These are phyloP conservation scores for Vannuccia rotundouncinata DNA, from an alignment of 2,888 invertebrate genomes.

Conservation along the genomic window DNA sequence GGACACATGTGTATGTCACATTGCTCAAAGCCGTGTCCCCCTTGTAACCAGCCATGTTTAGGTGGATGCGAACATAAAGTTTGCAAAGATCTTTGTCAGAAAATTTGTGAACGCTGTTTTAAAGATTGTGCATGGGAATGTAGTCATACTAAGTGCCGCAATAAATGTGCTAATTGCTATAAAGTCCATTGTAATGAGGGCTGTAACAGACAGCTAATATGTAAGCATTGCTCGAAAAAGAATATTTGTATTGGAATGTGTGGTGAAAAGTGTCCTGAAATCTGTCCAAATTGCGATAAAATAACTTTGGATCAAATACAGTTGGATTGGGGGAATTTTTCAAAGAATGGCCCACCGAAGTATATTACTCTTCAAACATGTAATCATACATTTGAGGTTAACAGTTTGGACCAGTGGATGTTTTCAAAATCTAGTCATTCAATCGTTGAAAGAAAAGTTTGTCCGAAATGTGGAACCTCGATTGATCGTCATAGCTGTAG, in stretches of 20 bases:
- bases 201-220: constrained; percentile 12
- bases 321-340: background rate
- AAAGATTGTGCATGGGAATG: background rate
- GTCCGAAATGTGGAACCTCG: constrained; percentile 29
- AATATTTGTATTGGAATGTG: constrained; percentile 29
- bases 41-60: background rate
- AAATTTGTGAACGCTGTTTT: background rate
- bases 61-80: background rate
- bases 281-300: constrained; percentile 25
- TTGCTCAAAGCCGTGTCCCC: background rate
- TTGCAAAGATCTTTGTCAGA: background rate
- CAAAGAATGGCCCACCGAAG: background rate
- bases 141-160: background rate
- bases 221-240: constrained; percentile 1
- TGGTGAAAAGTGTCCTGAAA: constrained; percentile 25
- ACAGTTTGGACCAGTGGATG: constrained; percentile 27
- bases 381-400: constrained; percentile 31
- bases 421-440: background rate
- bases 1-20: constrained; percentile 42
- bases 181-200: background rate
- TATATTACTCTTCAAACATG: constrained; percentile 33
- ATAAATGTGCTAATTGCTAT: background rate
- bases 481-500: background rate
- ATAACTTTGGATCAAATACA: background rate
- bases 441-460: background rate